phyloP scores from a whole-genome alignment of 2,113 vertebrate genomes.

The Brachionichthys hirsutus region DNA sequence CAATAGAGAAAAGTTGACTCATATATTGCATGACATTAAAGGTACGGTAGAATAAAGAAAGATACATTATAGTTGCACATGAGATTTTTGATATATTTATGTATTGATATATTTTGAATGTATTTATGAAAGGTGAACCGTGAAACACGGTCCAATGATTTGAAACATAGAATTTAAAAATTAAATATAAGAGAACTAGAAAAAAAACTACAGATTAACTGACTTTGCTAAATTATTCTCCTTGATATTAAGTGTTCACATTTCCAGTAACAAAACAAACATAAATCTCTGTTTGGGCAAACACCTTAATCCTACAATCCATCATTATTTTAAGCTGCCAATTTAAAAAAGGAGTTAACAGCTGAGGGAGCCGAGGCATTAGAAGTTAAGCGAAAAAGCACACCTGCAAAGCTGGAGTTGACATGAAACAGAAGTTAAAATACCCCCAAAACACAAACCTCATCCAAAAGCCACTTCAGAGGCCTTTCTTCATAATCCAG shows the following conservation, averaged over 20 bases:
- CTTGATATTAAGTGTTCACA: conserved; percentile 5
- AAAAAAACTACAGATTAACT: conserved; percentile 14
- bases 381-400: conserved; percentile 46
- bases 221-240: conserved; percentile 19
- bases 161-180: too few species aligned
- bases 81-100: too few species aligned
- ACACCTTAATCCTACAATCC: conserved; percentile 53
- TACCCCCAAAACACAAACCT: conserved; percentile 63
- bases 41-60: too few species aligned
- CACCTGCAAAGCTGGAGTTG: conserved; percentile 69
- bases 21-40: too few species aligned
- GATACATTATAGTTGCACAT: too few species aligned
- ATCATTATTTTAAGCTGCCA: conserved; percentile 47
- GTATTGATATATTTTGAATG: too few species aligned
- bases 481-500: conserved; percentile 64
- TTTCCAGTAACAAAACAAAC: conserved; percentile 36
- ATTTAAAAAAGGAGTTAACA: conserved; percentile 55
- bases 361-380: conserved; percentile 49
- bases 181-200: too few species aligned
- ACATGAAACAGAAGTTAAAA: conserved; percentile 52
- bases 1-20: too few species aligned
- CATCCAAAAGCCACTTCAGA: conserved; percentile 62
- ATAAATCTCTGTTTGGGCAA: conserved; percentile 45
- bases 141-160: too few species aligned
- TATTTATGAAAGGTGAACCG: too few species aligned